Evolutionary conservation across 2,888 invertebrate species (phyloP), one percentile per base, ranked within the genome.

Genomic region (Acronicta psi): DNA sequence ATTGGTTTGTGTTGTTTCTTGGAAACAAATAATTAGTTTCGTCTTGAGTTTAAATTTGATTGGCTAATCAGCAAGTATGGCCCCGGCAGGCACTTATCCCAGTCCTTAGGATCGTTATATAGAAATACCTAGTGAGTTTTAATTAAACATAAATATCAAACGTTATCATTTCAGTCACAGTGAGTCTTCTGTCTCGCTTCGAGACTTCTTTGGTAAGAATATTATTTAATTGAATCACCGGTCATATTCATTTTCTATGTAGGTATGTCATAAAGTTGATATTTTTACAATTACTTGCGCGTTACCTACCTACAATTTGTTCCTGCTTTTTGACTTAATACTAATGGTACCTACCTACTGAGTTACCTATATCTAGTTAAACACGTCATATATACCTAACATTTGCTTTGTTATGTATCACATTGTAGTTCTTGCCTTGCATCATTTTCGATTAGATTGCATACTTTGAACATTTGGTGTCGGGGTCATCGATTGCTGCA

Each of bases 131-230:
- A n/a, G 6, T n/a, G 0, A 46, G 14, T 40, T 47, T 54, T 20
- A 34, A 49, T 59, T 37, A 20, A 25, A 40, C 25, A 47, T 59
- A 64, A 51, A 51, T 31, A 23, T 55, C 36, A 50, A 59, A 59
- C 65, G 51, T 75, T 75, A 61, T 71, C 50, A 43, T 76, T 76
- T 74, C 77, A 77, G 77, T 77, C 64, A 40, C 56, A 67, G 63
- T 66, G 77, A 68, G 60, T 51, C 64, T 71, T 72, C 77, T 67
- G 65, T 73, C 73, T 77, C 76, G 66, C 66, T 71, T 44, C 73
- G 71, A 77, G 77, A 75, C 72, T 59, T 75, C 55, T 71, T 74
- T 66, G 77, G 77, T 77, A 72, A 74, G 76, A 74, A 63, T 14
- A 59, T 67, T 69, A 59, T 65, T 65, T 65, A 54, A 29, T 59